Percentiles rank a stretch among this genome's conserved stretches.
Conservation (phyloP, 2,797 vertebrate species). For the Syndactyla subalaris region DNA sequence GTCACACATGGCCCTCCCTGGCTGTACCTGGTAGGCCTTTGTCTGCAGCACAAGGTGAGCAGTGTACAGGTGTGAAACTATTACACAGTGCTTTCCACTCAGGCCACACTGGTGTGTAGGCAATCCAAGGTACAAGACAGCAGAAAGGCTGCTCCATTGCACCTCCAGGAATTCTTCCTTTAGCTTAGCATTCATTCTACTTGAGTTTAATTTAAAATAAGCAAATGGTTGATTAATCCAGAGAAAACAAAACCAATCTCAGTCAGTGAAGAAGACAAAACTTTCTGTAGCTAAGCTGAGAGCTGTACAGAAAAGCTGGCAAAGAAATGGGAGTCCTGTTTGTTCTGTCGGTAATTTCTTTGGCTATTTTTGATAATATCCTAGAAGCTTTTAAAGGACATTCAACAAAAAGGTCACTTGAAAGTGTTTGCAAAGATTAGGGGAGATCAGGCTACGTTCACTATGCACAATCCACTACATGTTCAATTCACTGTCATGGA, state of each 20-base stretch:
- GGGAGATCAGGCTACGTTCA: slow-evolving; percentile 71
- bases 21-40: accelerated
- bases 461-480: slow-evolving; percentile 67
- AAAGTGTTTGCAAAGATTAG: slow-evolving; percentile 78
- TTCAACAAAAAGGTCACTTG: slow-evolving; percentile 68
- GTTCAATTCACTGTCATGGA: slow-evolving; percentile 76
- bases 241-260: neutral
- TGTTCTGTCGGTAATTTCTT: slow-evolving; percentile 23
- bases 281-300: neutral
- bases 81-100: neutral
- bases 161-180: neutral
- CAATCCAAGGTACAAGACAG: accelerated
- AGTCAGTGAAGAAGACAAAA: neutral
- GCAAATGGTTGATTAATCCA: neutral
- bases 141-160: neutral
- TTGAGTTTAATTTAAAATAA: neutral
- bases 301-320: neutral
- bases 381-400: slow-evolving; percentile 71
- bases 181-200: neutral
- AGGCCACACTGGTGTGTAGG: accelerated
- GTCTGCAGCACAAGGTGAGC: neutral
- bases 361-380: slow-evolving; percentile 47
- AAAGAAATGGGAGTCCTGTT: neutral
- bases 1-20: accelerated
- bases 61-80: neutral